Conservation (phyloP, 2,888 invertebrate genomes). For the Pachliopta kotzebuea region DNA sequence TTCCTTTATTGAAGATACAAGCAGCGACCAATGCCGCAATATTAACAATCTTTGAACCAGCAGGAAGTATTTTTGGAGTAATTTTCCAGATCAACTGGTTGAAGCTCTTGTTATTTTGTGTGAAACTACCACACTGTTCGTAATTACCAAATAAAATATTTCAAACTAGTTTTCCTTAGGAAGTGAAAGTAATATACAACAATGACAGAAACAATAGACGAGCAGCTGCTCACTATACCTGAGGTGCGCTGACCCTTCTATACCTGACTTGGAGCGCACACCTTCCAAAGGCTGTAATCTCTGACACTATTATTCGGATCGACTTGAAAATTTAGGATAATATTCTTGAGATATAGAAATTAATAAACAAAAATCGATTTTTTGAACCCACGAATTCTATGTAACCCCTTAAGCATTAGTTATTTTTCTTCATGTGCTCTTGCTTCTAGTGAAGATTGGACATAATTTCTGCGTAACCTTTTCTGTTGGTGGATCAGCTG, state of each 20-base stretch:
- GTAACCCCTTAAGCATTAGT: too few species aligned
- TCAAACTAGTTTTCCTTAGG: neutral
- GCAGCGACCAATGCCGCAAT: neutral
- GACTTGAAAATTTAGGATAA: neutral
- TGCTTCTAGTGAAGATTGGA: too few species aligned
- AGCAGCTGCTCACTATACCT: conserved; percentile 1
- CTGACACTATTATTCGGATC: neutral
- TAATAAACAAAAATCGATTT: neutral
- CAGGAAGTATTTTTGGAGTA: neutral
- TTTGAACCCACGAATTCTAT: too few species aligned
- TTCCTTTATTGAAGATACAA: neutral
- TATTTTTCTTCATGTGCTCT: too few species aligned
- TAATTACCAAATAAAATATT: neutral
- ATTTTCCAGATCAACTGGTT: neutral
- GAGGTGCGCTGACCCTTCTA: neutral
- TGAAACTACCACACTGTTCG: neutral
- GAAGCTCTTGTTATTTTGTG: neutral
- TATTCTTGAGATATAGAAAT: neutral
- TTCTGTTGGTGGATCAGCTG: too few species aligned
- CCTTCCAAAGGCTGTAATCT: conserved; percentile 1
- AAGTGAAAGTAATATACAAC: neutral
- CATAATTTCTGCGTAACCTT: too few species aligned
- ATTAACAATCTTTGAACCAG: neutral
- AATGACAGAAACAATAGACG: neutral
- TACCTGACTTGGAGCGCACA: neutral